Conservation (phyloP, 2,888 invertebrate genomes). For the Eumerus sabulonum region DNA sequence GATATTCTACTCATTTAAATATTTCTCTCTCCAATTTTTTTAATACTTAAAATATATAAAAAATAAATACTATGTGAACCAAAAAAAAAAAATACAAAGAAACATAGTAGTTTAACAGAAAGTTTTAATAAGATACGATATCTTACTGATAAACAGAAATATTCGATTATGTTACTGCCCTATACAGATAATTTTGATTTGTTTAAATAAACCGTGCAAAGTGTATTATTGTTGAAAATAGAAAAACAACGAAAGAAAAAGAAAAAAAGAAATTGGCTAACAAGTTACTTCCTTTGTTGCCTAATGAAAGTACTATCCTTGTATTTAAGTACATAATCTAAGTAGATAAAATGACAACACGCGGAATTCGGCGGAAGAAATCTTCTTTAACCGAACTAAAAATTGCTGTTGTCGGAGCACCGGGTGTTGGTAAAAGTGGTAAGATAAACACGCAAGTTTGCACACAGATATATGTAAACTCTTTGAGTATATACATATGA, state of each 20-base stretch:
- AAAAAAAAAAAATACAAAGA: no score
- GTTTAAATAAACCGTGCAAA: no score
- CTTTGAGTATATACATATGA: no score
- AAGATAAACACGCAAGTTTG: slow-evolving; percentile 74
- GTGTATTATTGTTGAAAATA: neutral
- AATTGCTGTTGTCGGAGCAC: slow-evolving; percentile 93
- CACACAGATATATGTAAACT: no score
- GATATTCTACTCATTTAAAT: no score
- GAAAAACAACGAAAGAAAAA: slow-evolving; percentile 5
- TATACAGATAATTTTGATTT: no score
- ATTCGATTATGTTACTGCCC: neutral
- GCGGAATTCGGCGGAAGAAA: slow-evolving; percentile 93
- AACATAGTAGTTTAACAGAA: slow-evolving; percentile 22
- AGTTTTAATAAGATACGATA: slow-evolving; percentile 5
- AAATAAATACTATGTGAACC: no score
- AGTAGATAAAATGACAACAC: slow-evolving; percentile 84
- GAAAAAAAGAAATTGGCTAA: slow-evolving; percentile 29
- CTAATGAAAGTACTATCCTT: slow-evolving; percentile 21
- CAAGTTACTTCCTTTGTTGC: slow-evolving; percentile 10
- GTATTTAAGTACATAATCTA: slow-evolving; percentile 13
- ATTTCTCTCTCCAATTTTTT: no score
- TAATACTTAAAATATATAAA: no score
- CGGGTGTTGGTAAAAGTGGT: slow-evolving; percentile 96
- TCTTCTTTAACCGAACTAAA: slow-evolving; percentile 93
- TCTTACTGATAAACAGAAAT: slow-evolving; percentile 9